Conservation (phyloP, 2,888 invertebrate species). For the Mechanitis mazaeus region DNA sequence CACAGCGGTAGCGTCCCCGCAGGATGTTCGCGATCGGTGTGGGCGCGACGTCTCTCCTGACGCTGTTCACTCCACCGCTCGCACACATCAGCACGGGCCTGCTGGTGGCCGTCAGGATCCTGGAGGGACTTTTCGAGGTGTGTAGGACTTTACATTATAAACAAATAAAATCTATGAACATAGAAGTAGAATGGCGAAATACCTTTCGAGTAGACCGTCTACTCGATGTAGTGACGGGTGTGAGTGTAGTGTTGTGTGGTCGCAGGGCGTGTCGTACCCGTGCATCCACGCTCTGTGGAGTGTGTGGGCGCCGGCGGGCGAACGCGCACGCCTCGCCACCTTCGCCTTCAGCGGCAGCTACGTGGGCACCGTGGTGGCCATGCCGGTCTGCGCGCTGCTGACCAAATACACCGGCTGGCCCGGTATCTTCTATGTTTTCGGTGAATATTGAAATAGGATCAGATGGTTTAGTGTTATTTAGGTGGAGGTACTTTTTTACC, state of each 20-base stretch:
- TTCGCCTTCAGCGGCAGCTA: constrained; percentile 91
- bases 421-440: constrained; percentile 88
- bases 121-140: constrained; percentile 90
- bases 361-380: constrained; percentile 88
- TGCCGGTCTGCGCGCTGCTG: constrained; percentile 86
- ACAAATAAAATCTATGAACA: background rate
- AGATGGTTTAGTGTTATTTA: too few relatives aligned
- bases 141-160: background rate
- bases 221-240: too few relatives aligned
- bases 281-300: constrained; percentile 91
- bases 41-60: constrained; percentile 85
- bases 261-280: constrained; percentile 85
- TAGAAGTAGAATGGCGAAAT: too few relatives aligned
- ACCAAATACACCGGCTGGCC: constrained; percentile 86
- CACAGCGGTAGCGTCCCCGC: constrained; percentile 2
- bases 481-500: too few relatives aligned
- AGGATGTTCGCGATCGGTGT: constrained; percentile 87
- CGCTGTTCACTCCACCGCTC: constrained; percentile 86
- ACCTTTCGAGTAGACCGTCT: too few relatives aligned
- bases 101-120: constrained; percentile 83
- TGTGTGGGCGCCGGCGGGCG: constrained; percentile 87
- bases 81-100: constrained; percentile 83
- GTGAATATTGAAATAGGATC: constrained; percentile 44
- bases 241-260: too few relatives aligned
- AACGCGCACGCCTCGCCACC: constrained; percentile 86